These are phyloP conservation scores for Python bivittatus DNA, from an alignment of 2,113 vertebrate species.

Conservation along the genomic window DNA sequence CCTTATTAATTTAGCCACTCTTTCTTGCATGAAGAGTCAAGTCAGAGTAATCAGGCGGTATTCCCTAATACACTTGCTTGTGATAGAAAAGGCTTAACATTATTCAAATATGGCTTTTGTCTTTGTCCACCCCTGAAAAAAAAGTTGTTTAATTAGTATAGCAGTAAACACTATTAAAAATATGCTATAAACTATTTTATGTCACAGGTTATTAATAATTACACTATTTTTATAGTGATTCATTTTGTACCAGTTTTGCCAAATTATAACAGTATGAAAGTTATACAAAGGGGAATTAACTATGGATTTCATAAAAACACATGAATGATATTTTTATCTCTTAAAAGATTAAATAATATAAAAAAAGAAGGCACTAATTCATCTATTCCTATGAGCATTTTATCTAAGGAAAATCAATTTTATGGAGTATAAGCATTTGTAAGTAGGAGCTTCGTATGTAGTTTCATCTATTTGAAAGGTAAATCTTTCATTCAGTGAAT, in stretches of 20 bases:
- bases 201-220: neutral
- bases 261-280: neutral
- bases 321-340: too few relatives aligned
- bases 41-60: neutral
- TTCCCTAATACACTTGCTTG: neutral
- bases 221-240: neutral
- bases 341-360: too few relatives aligned
- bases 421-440: too few relatives aligned
- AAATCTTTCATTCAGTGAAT: too few relatives aligned
- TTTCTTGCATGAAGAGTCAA: neutral
- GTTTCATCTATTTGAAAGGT: too few relatives aligned
- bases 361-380: too few relatives aligned
- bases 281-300: too few relatives aligned
- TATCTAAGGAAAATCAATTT: too few relatives aligned
- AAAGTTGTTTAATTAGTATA: neutral
- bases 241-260: neutral
- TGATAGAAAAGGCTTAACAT: too few relatives aligned
- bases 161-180: neutral
- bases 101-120: neutral
- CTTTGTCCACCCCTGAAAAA: neutral
- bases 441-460: too few relatives aligned
- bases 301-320: too few relatives aligned
- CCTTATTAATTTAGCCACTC: neutral
- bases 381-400: too few relatives aligned
- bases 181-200: neutral